Conservation (phyloP, 2,113 vertebrate genomes). For the Ornithorhynchus anatinus region DNA sequence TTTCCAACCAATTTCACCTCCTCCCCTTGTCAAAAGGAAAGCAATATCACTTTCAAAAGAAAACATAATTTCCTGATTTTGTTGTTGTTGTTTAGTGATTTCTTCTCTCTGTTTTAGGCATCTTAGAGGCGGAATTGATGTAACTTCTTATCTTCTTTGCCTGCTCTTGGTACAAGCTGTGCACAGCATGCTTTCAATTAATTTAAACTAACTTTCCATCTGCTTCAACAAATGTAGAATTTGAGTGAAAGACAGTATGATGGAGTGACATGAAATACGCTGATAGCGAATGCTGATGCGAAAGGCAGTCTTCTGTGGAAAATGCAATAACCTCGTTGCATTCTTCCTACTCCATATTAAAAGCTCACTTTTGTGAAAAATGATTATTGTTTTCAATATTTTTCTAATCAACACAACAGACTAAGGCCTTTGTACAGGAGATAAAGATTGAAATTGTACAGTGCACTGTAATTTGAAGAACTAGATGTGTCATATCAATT, state of each 20-base stretch:
- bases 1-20: constrained; percentile 3
- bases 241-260: constrained; percentile 65
- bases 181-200: constrained; percentile 74
- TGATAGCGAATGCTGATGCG: constrained; percentile 55
- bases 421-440: background rate
- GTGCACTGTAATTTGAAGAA: constrained; percentile 29
- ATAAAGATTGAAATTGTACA: constrained; percentile 49
- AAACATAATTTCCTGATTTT: constrained; percentile 14
- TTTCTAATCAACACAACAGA: constrained; percentile 40
- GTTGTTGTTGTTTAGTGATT: constrained; percentile 23
- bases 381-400: constrained; percentile 61
- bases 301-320: constrained; percentile 61
- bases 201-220: constrained; percentile 76
- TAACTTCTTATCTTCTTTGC: constrained; percentile 43
- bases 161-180: constrained; percentile 62
- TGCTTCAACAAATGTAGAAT: constrained; percentile 65
- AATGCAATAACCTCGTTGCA: constrained; percentile 34
- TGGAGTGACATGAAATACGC: constrained; percentile 55
- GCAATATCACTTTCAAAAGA: background rate
- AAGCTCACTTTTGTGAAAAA: constrained; percentile 56
- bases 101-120: constrained; percentile 44
- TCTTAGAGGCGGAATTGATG: constrained; percentile 62
- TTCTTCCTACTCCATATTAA: constrained; percentile 20
- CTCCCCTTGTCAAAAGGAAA: constrained; percentile 32
- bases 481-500: constrained; percentile 41